Conservation (phyloP, 2,797 vertebrate genomes). For the Siniperca obscura region DNA sequence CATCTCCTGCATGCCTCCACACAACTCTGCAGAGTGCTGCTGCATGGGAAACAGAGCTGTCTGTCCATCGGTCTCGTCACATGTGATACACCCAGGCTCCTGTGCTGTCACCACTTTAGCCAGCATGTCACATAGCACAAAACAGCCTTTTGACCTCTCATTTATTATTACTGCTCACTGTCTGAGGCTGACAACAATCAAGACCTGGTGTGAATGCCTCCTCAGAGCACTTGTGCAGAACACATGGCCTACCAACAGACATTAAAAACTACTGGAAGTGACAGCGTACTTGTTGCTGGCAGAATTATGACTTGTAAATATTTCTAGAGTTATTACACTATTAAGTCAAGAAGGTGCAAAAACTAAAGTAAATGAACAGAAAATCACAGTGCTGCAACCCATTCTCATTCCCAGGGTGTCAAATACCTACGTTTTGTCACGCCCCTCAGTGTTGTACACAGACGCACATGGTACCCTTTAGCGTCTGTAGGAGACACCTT, state of each 20-base stretch:
- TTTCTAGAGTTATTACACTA: background rate
- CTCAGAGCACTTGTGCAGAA: background rate
- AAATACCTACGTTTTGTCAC: no score
- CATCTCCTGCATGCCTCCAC: constrained; percentile 73
- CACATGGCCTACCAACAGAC: background rate
- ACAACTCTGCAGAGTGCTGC: constrained; percentile 49
- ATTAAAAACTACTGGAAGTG: constrained; percentile 2
- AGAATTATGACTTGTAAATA: constrained; percentile 1
- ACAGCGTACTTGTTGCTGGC: background rate
- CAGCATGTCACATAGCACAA: constrained; percentile 53
- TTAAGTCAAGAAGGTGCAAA: background rate
- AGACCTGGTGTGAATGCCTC: background rate
- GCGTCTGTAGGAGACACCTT: no score
- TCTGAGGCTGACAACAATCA: constrained; percentile 34
- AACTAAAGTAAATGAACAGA: background rate
- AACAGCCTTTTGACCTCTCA: constrained; percentile 51
- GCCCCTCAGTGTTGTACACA: no score
- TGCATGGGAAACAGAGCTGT: constrained; percentile 54
- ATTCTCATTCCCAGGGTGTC: no score
- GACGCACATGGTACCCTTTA: no score
- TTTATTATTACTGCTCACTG: constrained; percentile 37
- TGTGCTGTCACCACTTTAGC: constrained; percentile 72
- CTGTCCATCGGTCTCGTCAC: constrained; percentile 49
- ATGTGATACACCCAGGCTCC: constrained; percentile 59
- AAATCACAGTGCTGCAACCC: background rate